A percentile compares a stretch with the other conserved stretches of the same genome.
phyloP scores from a whole-genome alignment of 1,140 invertebrate genomes.

The Lithobius niger region DNA sequence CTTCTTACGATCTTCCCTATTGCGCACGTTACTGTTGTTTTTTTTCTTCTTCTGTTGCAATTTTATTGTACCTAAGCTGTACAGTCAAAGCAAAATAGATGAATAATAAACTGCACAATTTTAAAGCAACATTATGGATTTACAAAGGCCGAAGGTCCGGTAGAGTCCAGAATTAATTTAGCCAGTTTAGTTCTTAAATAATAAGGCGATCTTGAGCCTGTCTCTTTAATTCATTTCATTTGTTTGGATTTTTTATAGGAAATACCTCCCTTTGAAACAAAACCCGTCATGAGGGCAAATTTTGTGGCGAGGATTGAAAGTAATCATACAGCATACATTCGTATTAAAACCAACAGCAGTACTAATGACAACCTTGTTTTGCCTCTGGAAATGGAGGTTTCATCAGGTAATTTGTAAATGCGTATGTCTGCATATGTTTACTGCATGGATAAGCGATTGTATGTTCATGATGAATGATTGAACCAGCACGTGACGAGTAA shows the following conservation, averaged over 20 bases:
- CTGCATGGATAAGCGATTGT: too few species aligned
- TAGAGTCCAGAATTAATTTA: background rate
- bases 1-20: too few species aligned
- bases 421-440: too few species aligned
- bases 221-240: constrained; percentile 9
- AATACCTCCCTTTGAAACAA: constrained; percentile 76
- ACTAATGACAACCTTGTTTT: constrained; percentile 52
- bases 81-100: too few species aligned
- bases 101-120: too few species aligned
- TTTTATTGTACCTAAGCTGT: too few species aligned
- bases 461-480: too few species aligned
- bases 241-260: constrained; percentile 30
- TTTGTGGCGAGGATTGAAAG: constrained; percentile 59
- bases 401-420: constrained; percentile 39
- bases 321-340: constrained; percentile 70
- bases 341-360: constrained; percentile 55
- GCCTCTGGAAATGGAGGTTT: constrained; percentile 76
- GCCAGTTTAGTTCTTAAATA: background rate
- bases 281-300: constrained; percentile 71
- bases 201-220: background rate
- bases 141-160: background rate
- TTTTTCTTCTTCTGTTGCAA: too few species aligned
- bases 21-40: too few species aligned
- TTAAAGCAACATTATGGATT: background rate
- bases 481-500: too few species aligned